phyloP scores from a whole-genome alignment of 2,113 vertebrate species.

The Andinoacara biseriatus region DNA sequence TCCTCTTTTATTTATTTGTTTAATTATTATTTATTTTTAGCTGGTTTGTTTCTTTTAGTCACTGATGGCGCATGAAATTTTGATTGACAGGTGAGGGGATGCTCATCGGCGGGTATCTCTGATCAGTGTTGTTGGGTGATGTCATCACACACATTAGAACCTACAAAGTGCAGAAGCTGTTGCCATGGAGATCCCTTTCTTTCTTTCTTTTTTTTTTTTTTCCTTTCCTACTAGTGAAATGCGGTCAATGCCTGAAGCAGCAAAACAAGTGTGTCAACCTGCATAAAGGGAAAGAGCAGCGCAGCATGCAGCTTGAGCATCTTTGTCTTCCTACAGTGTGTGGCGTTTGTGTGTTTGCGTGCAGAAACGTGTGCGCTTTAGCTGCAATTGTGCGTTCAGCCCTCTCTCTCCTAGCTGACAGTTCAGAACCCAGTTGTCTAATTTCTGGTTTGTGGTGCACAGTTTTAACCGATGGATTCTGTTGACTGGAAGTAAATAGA shows the following conservation, averaged over 20 bases:
- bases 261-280: slow-evolving; percentile 59
- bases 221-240: slow-evolving; percentile 41
- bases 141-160: slow-evolving; percentile 50
- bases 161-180: slow-evolving; percentile 65
- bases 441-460: slow-evolving; percentile 10
- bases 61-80: background rate
- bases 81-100: slow-evolving; percentile 24
- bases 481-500: slow-evolving; percentile 7
- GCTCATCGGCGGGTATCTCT: slow-evolving; percentile 29
- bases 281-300: slow-evolving; percentile 48
- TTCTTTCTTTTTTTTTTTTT: slow-evolving; percentile 6
- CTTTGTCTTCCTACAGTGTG: background rate
- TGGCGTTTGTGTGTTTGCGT: background rate
- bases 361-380: slow-evolving; percentile 1
- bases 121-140: slow-evolving; percentile 40
- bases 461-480: slow-evolving; percentile 25
- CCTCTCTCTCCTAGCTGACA: background rate
- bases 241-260: slow-evolving; percentile 60
- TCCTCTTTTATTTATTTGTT: background rate
- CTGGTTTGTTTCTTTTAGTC: background rate
- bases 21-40: no score
- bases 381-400: background rate
- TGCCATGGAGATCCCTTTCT: slow-evolving; percentile 67
- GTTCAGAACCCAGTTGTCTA: slow-evolving; percentile 26
- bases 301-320: background rate